Base-by-base conservation (phyloP, 2,888 invertebrate genomes). In the Caenorhabditis sp. region DNA sequence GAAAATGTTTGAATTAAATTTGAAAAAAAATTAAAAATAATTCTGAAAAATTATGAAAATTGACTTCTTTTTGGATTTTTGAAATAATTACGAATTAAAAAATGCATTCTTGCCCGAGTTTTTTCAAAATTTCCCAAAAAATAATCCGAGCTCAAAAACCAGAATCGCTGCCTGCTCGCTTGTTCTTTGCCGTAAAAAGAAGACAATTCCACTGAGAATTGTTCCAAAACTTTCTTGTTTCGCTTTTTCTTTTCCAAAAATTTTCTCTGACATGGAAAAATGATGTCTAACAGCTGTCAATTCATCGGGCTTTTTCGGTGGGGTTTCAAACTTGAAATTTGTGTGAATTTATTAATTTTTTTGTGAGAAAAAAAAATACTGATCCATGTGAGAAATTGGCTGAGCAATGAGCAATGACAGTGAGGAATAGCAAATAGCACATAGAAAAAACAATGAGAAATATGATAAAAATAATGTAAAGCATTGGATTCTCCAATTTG, bases 221-320 rank as follows among this genome's bases (percentile, higher is more conserved):
- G 3, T 40, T 13, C 8, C 8, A 15, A 15, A 40, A 40, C n/a
- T n/a, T n/a, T n/a, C n/a, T n/a, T n/a, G n/a, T n/a, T n/a, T n/a
- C n/a, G n/a, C n/a, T n/a, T n/a, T n/a, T n/a, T n/a, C n/a, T n/a
- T n/a, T n/a, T n/a, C n/a, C n/a, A n/a, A n/a, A n/a, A 40, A 40
- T 5, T 40, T 40, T 15, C 15, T 40, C 2, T 13, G 32, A 56
- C 13, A 55, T 2, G 8, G 32, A 35, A 35, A 35, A 18, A 35
- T 58, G 58, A 58, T 56, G 56, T 47, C 47, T 20, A 47, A 47
- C 32, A 56, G 60, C 35, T 22, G 60, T 32, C 37, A 37, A 60
- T 40, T 61, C 24, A 61, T 28, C 18, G 28, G 3, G 26, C 15
- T 22, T 35, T 37, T 24, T 40, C 2, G n/a, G 24, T 26, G 13